Conservation (phyloP, 2,888 invertebrate species). For the Synergus itoensis region DNA sequence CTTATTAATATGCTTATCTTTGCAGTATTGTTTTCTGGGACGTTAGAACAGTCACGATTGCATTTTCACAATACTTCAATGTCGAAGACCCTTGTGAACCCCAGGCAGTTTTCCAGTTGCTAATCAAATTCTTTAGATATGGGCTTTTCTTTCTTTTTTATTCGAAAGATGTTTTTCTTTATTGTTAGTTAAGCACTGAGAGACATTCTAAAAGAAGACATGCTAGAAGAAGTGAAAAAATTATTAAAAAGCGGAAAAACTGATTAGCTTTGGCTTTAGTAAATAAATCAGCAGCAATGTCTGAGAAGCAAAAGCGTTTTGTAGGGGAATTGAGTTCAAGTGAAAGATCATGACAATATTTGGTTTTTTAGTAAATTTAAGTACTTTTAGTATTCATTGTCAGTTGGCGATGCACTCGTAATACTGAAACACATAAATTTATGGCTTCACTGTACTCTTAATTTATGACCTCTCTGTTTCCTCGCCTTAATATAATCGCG, state of each 20-base stretch:
- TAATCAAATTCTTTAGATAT: neutral
- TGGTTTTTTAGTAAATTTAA: neutral
- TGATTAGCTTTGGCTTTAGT: too few species aligned
- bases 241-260: too few species aligned
- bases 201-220: neutral
- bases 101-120: neutral
- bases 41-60: neutral
- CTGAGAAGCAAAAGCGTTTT: neutral
- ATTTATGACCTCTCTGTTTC: slow-evolving; percentile 29
- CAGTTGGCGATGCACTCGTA: slow-evolving; percentile 2
- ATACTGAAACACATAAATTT: slow-evolving; percentile 26
- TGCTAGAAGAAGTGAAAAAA: too few species aligned
- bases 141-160: neutral
- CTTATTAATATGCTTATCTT: slow-evolving; percentile 24
- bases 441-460: slow-evolving; percentile 22
- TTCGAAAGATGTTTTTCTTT: neutral
- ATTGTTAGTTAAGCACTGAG: neutral
- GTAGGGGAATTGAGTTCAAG: too few species aligned
- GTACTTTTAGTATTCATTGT: neutral
- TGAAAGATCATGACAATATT: neutral
- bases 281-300: neutral
- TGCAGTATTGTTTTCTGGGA: neutral
- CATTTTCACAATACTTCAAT: slow-evolving; percentile 7
- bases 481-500: slow-evolving; percentile 12
- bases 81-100: slow-evolving; percentile 4